Base-by-base conservation (phyloP, 2,888 invertebrate genomes). In the Nebria salina region DNA sequence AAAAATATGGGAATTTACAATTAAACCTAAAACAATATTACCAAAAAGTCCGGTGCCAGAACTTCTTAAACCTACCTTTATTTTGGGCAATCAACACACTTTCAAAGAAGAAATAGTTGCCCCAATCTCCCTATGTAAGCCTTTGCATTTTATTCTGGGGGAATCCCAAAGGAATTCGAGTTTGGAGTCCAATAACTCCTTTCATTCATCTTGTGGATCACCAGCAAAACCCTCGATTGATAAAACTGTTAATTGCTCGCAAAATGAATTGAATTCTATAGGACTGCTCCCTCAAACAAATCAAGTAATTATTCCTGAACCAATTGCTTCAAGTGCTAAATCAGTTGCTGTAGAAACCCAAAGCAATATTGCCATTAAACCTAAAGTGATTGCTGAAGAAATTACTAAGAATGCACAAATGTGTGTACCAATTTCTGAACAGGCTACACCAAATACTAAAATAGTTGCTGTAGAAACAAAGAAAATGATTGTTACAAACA, bases 91-190 rank as follows among this genome's bases (percentile, higher is more conserved):
- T 64, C 34, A 76, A 5, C 75, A 75, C n/a, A 65, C 41, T 26
- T 34, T 41, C 5, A 42, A 68, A 11, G 73, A 76, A n/a, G 76
- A 78, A 66, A 65, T 70, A 13, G 76, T 76, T 15, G 42, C 74
- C 42, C 72, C 77, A 25, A 70, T 82, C 26, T 75, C 78, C 20
- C 54, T 83, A 26, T 64, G 74, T 13, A 81, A 82, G 78, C 83
- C 83, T 20, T 64, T 83, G 5, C 72, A 82, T 72, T 83, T 83
- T 78, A 83, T 83, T n/a, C 42, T 81, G 8, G 83, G 83, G 2
- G 82, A 83, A 34, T 20, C 66, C 54, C 70, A 64, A 76, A 65
- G 20, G 43, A 70, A 81, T 66, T 73, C 76, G 9, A 80, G 80
- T 75, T 41, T 80, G 15, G 80, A 80, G 54, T 75, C 75, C 3